Evolutionary conservation across 1,140 invertebrate species (phyloP), one percentile per base, ranked within the genome.

Genomic region (Metaphire vulgaris): DNA sequence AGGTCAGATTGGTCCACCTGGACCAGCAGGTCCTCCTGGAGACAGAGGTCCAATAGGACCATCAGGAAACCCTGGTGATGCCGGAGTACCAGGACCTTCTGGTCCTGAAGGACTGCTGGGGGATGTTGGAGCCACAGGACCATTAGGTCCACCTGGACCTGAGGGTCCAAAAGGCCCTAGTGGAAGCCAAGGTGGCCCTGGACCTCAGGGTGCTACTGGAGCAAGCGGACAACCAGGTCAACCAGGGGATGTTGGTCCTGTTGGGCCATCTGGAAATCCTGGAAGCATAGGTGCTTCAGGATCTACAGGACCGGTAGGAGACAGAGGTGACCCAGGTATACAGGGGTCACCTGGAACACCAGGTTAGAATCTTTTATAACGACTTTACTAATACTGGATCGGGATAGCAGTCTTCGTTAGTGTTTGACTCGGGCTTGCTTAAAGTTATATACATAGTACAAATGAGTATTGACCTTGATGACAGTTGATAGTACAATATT

Each of bases 281-380:
- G 76, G 76, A 14, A 21, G n/a, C 28, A 16, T 31, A 15, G 76
- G 76, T 16, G 15, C 31, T 14, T 56, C 21, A 15, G 76, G 76
- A 31, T 16, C 29, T 12, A 6, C 21, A 34, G 76, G 76, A 30
- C 41, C 6, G 21, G 41, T 56, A 21, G 41, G 41, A 12, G 41
- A 56, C 41, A 56, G 41, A 56, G 41, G 41, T 56, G 41, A 56
- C 41, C 41, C 6, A 21, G 41, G 41, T 56, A 16, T 66, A 67
- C 64, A 34, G 74, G 76, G 76, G 2, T 26, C 31, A 21, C 71
- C 33, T 15, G 76, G 72, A 21, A 66, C 30, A n/a, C 80, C 82
- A 76, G 83, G 83, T 72, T 31, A 15, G n/a, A 21, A 56, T 12
- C 41, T 56, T 56, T 12, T 56, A n/a, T n/a, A n/a, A n/a, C n/a